Base-by-base conservation (phyloP, 35 echinoderm and acorn worm species). In the Apostichopus japonicus region DNA sequence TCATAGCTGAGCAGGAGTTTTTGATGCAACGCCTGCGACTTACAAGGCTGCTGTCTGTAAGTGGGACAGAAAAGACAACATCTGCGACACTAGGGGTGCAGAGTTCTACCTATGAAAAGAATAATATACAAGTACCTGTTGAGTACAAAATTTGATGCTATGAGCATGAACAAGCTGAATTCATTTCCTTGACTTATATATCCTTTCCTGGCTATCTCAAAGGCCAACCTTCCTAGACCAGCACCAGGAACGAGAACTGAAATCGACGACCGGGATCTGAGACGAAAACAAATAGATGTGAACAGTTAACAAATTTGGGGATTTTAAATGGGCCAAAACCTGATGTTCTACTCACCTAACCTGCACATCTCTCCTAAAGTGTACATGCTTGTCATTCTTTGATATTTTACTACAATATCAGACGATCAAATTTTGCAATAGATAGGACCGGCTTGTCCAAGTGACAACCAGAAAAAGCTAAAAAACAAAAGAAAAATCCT, bases 131-230 rank as follows among this genome's bases (percentile, higher is more conserved):
- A 61, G 57, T 90, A 96, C 97, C 90, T 94, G 76, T 99, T 99
- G 7, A 99, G 93, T 44, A 99, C 77, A 92, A 99, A 99, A 59
- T 99, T 92, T 72, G 95, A 95, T 88, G 95, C 97, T 90, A 99
- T 92, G 6, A 99, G 95, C 97, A 99, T 99, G 77, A 93, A 96
- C 23, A 99, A 81, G 72, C 97, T 99, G 93, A 99, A 95, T 90
- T 99, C 97, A 71, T 99, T 99, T 22, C 97, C 97, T 88, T 99
- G 97, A 75, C 97, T 96, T 6, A 70, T 72, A 79, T 99, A 99
- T 10, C 97, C 97, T 78, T 78, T 93, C 7, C 82, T 95, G 44
- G 97, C 97, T 33, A 99, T 96, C 84, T 99, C 97, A 94, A 96
- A 99, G 7, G 95, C 95, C 61, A 99, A 79, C 44, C 97, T 92